These are phyloP conservation scores for Zoanthus sociatus DNA, from an alignment of 92 coral and sea anemone genomes.

Conservation along the genomic window DNA sequence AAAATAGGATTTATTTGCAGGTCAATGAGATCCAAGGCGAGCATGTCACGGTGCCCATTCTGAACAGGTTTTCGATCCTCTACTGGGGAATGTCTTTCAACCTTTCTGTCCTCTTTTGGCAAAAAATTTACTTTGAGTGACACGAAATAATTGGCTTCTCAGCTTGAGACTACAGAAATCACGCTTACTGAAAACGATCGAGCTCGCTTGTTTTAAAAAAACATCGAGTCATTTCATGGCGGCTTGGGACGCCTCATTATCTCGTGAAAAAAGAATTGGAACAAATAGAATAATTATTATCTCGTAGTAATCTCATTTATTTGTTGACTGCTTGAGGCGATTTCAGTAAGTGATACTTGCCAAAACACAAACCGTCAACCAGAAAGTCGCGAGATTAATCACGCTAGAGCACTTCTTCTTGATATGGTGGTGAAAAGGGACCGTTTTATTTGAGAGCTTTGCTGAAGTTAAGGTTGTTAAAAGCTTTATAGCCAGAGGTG, in stretches of 20 bases:
- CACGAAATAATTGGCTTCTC: conserved; percentile 28
- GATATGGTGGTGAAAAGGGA: conserved; percentile 12
- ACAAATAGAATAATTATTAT: conserved; percentile 83
- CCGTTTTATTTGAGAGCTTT: conserved; percentile 20
- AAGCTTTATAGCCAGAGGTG: conserved; percentile 46
- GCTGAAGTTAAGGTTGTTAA: conserved; percentile 29
- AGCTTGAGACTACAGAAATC: conserved; percentile 23
- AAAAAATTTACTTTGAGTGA: conserved; percentile 44
- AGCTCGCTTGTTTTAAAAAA: not conserved
- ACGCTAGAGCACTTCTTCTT: conserved; percentile 15
- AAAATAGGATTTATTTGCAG: conserved; percentile 4
- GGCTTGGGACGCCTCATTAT: conserved; percentile 62
- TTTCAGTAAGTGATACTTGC: conserved; percentile 68
- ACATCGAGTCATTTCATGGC: conserved; percentile 23
- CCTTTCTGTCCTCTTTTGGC: conserved; percentile 45
- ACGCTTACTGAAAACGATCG: not conserved
- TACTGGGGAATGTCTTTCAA: conserved; percentile 49
- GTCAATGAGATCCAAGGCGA: not conserved
- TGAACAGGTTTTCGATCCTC: conserved; percentile 22
- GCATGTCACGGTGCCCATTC: conserved; percentile 28
- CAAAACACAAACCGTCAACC: conserved; percentile 14
- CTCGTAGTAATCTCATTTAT: conserved; percentile 80
- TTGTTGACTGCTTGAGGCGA: conserved; percentile 78
- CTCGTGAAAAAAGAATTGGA: conserved; percentile 58
- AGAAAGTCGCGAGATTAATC: conserved; percentile 6